Evolutionary conservation across 2,888 invertebrate genomes (phyloP).

Genomic region (Thereva unica): DNA sequence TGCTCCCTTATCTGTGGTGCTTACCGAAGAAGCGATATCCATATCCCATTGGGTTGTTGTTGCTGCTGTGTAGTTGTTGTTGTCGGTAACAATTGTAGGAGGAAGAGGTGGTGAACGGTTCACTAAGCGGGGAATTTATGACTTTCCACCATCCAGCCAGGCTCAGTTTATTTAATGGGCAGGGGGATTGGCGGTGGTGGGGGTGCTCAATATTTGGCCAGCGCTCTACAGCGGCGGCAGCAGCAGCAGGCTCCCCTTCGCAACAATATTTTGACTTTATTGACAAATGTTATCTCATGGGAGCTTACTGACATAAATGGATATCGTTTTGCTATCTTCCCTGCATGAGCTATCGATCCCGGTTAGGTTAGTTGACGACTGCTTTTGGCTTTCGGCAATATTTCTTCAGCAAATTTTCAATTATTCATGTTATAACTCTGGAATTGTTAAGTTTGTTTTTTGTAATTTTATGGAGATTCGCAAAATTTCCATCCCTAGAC

Average conservation of each 20-base stretch:
- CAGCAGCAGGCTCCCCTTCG: constrained; percentile 14
- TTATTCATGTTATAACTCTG: no score
- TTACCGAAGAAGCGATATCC: neutral
- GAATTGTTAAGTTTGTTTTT: no score
- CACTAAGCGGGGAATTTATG: constrained; percentile 41
- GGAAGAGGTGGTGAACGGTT: constrained; percentile 33
- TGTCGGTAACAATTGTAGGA: neutral
- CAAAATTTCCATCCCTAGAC: no score
- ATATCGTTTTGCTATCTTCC: constrained; percentile 29
- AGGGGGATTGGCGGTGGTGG: neutral
- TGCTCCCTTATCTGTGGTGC: constrained; percentile 5
- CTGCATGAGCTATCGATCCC: constrained; percentile 27
- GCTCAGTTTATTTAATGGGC: constrained; percentile 16
- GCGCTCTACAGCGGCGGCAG: neutral
- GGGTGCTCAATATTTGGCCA: constrained; percentile 37
- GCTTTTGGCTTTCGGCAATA: constrained; percentile 9
- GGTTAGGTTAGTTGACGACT: constrained; percentile 20
- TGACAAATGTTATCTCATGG: constrained; percentile 39
- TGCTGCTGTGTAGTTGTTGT: constrained; percentile 3
- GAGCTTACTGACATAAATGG: constrained; percentile 32
- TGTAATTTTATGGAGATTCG: no score
- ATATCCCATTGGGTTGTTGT: constrained; percentile 9
- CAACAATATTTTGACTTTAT: constrained; percentile 40
- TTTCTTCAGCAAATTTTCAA: neutral
- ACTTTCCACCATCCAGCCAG: constrained; percentile 31